These are phyloP conservation scores for Pelosia muscerda DNA, from an alignment of 2,888 invertebrate species.

Conservation along the genomic window DNA sequence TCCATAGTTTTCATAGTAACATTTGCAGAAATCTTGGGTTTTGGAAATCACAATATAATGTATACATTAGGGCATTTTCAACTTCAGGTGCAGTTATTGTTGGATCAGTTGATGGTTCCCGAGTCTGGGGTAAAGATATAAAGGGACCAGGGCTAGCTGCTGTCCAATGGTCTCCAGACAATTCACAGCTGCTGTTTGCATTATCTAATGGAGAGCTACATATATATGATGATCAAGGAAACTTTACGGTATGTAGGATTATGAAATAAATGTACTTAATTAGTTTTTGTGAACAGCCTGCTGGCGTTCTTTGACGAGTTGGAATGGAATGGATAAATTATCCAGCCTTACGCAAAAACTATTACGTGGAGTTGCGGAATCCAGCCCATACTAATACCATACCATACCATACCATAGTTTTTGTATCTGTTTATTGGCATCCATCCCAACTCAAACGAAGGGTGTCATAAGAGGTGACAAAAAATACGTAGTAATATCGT, in stretches of 20 bases:
- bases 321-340: no score
- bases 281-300: no score
- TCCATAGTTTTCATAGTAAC: no score
- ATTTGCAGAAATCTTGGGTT: neutral
- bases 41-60: neutral
- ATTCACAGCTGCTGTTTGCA: slow-evolving; percentile 95
- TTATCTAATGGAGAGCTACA: slow-evolving; percentile 96
- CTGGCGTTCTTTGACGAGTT: no score
- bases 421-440: no score
- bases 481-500: no score
- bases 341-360: no score
- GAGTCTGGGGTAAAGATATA: slow-evolving; percentile 99
- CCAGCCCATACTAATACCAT: no score
- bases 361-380: no score
- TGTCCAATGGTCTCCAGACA: slow-evolving; percentile 99
- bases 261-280: neutral
- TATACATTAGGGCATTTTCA: neutral
- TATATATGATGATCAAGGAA: slow-evolving; percentile 97
- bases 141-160: slow-evolving; percentile 93
- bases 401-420: no score
- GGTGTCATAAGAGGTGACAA: no score
- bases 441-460: no score
- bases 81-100: slow-evolving; percentile 94
- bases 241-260: slow-evolving; percentile 88
- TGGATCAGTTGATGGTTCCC: slow-evolving; percentile 98